Conservation (phyloP, 2,888 invertebrate species). For the Dolichomitus sp. region DNA sequence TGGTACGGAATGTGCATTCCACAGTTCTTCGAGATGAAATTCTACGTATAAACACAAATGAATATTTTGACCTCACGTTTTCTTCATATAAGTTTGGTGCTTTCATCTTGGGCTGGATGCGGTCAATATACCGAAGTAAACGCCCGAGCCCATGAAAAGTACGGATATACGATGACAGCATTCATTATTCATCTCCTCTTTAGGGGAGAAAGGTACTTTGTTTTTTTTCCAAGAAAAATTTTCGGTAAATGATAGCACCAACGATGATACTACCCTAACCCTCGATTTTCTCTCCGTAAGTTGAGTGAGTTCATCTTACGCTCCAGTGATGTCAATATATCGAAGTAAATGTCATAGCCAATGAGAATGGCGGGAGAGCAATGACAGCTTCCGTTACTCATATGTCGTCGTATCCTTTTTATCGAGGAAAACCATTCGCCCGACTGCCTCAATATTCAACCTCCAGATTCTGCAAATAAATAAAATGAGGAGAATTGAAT, state of each 20-base stretch:
- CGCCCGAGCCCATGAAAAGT: neutral
- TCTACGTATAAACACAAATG: neutral
- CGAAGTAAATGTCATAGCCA: neutral
- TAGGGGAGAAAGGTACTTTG: neutral
- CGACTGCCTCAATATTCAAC: conserved; percentile 3
- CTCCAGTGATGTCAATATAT: neutral
- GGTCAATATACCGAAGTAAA: neutral
- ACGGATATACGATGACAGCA: neutral
- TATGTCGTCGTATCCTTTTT: neutral
- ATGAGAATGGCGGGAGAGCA: neutral
- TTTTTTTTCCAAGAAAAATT: neutral
- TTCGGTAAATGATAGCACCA: neutral
- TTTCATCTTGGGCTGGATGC: neutral
- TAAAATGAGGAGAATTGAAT: neutral
- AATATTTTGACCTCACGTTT: neutral
- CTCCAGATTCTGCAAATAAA: neutral
- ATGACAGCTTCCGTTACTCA: neutral
- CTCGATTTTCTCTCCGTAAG: neutral
- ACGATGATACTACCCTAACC: neutral
- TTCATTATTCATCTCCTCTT: neutral
- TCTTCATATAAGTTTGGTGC: neutral
- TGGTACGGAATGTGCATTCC: neutral
- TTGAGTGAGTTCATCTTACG: neutral
- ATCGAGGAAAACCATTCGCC: neutral
- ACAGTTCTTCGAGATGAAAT: neutral